These are phyloP conservation scores for Sesamia inferens DNA, from an alignment of 2,888 invertebrate species.

Conservation along the genomic window DNA sequence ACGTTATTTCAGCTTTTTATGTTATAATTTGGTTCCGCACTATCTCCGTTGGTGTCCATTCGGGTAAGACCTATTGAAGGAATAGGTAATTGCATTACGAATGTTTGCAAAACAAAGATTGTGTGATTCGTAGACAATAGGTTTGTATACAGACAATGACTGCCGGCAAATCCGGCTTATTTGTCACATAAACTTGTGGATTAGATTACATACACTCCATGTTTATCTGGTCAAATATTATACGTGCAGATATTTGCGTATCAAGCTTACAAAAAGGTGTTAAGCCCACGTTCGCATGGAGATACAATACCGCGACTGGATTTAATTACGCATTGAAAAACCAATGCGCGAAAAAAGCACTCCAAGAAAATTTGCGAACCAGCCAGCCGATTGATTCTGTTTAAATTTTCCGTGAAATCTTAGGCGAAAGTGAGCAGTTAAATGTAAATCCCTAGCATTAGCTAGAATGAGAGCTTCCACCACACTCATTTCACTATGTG, in stretches of 20 bases:
- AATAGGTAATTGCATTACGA: conserved; percentile 27
- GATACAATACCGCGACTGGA: neutral
- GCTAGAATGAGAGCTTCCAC: too few species aligned
- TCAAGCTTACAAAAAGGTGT: neutral
- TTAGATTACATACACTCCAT: neutral
- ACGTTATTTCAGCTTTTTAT: conserved; percentile 43
- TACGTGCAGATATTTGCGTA: neutral
- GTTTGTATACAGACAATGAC: conserved; percentile 23
- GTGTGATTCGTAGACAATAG: conserved; percentile 43
- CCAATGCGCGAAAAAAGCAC: neutral
- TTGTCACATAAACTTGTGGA: conserved; percentile 6
- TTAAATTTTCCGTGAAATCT: too few species aligned
- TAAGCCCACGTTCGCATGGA: too few species aligned
- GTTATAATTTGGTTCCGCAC: conserved; percentile 32
- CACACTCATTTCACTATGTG: too few species aligned
- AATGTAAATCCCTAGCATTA: too few species aligned
- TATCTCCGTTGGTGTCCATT: conserved; percentile 35
- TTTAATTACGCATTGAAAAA: neutral
- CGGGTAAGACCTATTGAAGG: conserved; percentile 46
- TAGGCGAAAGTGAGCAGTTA: too few species aligned
- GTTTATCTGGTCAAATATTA: neutral
- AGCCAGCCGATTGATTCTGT: too few species aligned
- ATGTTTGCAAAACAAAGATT: conserved; percentile 67
- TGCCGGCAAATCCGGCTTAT: conserved; percentile 13
- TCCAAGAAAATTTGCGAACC: neutral